Conservation (phyloP, 2,797 vertebrate genomes). For the Liasis olivaceus region DNA sequence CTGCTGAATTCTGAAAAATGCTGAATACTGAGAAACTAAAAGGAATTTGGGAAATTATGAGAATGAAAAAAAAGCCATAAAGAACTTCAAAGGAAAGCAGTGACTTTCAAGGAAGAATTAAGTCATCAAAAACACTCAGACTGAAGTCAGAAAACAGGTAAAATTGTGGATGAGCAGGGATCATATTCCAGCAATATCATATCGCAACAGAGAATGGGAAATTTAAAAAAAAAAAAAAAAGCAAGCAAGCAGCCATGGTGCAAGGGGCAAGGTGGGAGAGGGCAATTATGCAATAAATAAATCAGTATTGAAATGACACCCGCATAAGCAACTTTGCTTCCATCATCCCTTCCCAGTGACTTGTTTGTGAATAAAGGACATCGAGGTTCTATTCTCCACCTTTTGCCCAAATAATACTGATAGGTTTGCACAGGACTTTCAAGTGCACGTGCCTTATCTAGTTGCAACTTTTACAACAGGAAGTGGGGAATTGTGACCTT, state of each 20-base stretch:
- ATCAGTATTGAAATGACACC: not conserved
- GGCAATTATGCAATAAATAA: not conserved
- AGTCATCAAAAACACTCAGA: too few relatives aligned
- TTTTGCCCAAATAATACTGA: not conserved
- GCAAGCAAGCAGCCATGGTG: not conserved
- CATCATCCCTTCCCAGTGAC: not conserved
- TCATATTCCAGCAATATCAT: too few relatives aligned
- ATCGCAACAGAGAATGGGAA: too few relatives aligned
- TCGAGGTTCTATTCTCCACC: not conserved
- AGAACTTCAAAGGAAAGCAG: too few relatives aligned
- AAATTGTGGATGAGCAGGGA: too few relatives aligned
- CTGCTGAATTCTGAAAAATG: too few relatives aligned
- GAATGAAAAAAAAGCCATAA: too few relatives aligned
- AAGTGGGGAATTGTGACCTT: not conserved
- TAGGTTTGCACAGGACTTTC: not conserved
- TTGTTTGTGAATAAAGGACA: not conserved
- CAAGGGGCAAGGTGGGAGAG: not conserved
- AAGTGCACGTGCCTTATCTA: not conserved
- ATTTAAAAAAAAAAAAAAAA: too few relatives aligned
- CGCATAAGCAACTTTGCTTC: not conserved
- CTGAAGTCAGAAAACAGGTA: too few relatives aligned
- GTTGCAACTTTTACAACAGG: not conserved
- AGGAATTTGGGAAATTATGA: too few relatives aligned
- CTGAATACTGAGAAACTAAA: too few relatives aligned
- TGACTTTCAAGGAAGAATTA: too few relatives aligned